Evolutionary conservation across 2,113 vertebrate genomes (phyloP), one percentile per base, ranked within the genome.

Genomic region (Motacilla alba): DNA sequence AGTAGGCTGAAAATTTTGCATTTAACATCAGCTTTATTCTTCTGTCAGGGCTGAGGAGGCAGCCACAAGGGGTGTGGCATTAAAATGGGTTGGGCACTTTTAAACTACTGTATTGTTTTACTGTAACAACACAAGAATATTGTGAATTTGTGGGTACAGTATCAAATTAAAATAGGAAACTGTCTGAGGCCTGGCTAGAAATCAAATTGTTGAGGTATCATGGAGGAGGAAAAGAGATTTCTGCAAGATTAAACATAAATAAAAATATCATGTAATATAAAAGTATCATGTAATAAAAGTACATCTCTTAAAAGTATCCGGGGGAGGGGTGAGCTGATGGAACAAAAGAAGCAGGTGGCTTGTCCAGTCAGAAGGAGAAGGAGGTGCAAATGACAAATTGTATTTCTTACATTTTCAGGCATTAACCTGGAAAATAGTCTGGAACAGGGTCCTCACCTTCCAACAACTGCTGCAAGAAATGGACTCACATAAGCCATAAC

Each of bases 401-500:
- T 31, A 50, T 76, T 94, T 83, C 60, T 63, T 77, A 11, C 50
- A n/a, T 49, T 49, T 75, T 30, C 62, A 62, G 23, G 53, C 49
- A 68, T 43, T 76, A 90, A 85, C 23, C 69, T 59, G 63, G 55
- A 75, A 33, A 73, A 77, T 1, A 76, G 27, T 27, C 27, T 1
- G 11, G 78, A 41, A 55, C 22, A 13, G 24, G 43, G 55, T 91
- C 78, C n/a, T 89, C 50, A 76, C 47, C 75, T 88, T 83, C 77
- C 47, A 26, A 43, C 39, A 76, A 43, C 56, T 73, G 67, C 60
- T 95, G 60, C 62, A 91, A 92, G 69, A 84, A 94, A 85, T 90
- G 72, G 80, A 88, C 84, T 97, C 75, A 82, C 26, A 44, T 79
- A 95, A 96, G 77, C 89, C 59, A 9, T 89, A 95, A 79, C 75